Base-by-base conservation (phyloP, 1,140 invertebrate species). In the Trichonephila inaurata region DNA sequence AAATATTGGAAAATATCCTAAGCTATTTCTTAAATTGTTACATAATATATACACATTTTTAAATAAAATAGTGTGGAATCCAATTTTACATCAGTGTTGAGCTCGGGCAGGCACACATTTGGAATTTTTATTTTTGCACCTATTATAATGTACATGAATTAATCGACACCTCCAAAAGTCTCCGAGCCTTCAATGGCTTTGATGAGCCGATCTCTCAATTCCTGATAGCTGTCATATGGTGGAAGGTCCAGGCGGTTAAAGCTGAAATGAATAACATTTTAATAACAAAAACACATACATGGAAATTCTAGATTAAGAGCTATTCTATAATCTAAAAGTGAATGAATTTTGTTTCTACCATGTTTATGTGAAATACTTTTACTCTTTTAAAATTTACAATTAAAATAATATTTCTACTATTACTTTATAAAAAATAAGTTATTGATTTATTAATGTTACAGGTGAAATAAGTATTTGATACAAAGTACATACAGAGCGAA, bases 101-200 rank as follows among this genome's bases (percentile, higher is more conserved):
- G 92, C 91, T 92, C 60, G 62, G 61, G 82, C 69, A 88, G 86
- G 86, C 92, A 93, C 85, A 88, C 85, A 62, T 81, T 93, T 93
- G 85, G 83, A 87, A 87, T 88, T 77, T 40, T 19, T 60, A 77
- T 19, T n/a, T 61, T 88, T 89, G 88, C 88, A 89, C 64, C 66
- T 66, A 40, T 61, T 58, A 33, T 14, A n/a, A 66, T 81, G 24
- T 85, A 89, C 62, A 51, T n/a, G 21, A 12, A 91, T 97, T 98
- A 99, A 97, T 99, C 99, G 94, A 99, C 99, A 94, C 99, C 99
- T 94, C 98, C 98, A 96, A 99, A 99, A 91, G 99, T 98, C 96
- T 99, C 98, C 40, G 98, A 98, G 94, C 99, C 99, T 96, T 99
- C 99, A 95, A 99, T 99, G 93, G 99, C 99, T 96, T 98, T 98